Conservation (phyloP, 2,113 vertebrate species). For the Ploceus nigricollis region DNA sequence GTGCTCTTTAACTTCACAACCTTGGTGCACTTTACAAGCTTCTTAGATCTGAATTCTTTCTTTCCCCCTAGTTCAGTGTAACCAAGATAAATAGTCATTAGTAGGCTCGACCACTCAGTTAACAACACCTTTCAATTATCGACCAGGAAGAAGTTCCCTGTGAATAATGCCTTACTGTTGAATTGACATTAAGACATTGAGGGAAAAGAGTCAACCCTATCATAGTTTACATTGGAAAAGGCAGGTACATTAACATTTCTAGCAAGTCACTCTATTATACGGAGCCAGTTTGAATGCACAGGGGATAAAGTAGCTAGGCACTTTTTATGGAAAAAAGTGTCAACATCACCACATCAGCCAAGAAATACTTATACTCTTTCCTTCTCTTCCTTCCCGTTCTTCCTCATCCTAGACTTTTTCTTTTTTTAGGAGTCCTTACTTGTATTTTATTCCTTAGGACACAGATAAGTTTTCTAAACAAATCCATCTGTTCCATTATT, state of each 20-base stretch:
- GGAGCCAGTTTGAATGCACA: conserved; percentile 9
- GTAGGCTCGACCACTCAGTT: neutral
- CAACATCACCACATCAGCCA: neutral
- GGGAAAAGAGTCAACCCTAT: conserved; percentile 14
- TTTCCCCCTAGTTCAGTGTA: neutral
- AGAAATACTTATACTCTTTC: neutral
- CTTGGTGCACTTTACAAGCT: neutral
- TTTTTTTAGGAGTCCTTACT: neutral
- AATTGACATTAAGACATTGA: neutral
- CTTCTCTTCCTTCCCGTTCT: neutral
- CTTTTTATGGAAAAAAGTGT: conserved; percentile 26
- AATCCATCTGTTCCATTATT: neutral
- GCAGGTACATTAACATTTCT: neutral
- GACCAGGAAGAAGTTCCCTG: neutral
- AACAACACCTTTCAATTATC: neutral
- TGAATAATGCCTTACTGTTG: neutral
- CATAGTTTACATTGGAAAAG: conserved; percentile 33
- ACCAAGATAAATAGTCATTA: neutral
- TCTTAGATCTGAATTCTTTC: neutral
- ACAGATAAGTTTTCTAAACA: neutral
- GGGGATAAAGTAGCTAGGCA: neutral
- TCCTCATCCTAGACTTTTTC: neutral
- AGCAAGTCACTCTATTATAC: neutral
- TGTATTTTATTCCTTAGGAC: neutral
- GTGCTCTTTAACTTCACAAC: neutral